Conservation (phyloP, 2,797 vertebrate species). For the Chaunax sp. region DNA sequence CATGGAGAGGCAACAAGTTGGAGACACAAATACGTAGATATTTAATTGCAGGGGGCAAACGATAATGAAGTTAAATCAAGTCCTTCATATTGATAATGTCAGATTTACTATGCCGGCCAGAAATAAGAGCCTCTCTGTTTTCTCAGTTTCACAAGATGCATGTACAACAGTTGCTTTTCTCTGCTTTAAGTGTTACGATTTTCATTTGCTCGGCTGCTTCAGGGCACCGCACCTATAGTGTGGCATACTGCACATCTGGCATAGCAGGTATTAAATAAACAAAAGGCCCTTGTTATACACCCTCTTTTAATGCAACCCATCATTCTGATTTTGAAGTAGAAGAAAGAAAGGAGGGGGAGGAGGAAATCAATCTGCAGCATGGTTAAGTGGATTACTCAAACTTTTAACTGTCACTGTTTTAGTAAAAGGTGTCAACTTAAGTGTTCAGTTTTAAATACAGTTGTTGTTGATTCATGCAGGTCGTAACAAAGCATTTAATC, state of each 20-base stretch:
- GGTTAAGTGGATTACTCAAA: slow-evolving; percentile 80
- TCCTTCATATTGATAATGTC: slow-evolving; percentile 22
- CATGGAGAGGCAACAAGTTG: slow-evolving; percentile 2
- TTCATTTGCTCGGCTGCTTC: slow-evolving; percentile 83
- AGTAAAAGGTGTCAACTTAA: neutral
- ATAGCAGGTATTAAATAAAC: slow-evolving; percentile 88
- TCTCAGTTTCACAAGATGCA: slow-evolving; percentile 62
- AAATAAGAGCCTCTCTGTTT: slow-evolving; percentile 26
- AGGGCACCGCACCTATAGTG: slow-evolving; percentile 85
- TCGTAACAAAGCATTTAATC: neutral
- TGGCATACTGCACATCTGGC: slow-evolving; percentile 87
- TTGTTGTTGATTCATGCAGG: neutral
- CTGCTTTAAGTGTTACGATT: slow-evolving; percentile 85
- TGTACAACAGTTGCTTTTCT: slow-evolving; percentile 87
- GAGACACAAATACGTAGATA: slow-evolving; percentile 10
- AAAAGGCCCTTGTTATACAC: slow-evolving; percentile 85
- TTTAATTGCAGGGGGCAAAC: neutral
- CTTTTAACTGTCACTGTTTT: slow-evolving; percentile 38
- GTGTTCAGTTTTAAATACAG: neutral
- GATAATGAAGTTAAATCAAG: slow-evolving; percentile 9
- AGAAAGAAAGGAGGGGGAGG: slow-evolving; percentile 20
- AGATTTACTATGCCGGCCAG: slow-evolving; percentile 12
- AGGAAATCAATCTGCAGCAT: slow-evolving; percentile 77
- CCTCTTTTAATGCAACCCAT: slow-evolving; percentile 81
- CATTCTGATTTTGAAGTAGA: slow-evolving; percentile 63